Evolutionary conservation across 2,888 invertebrate genomes (phyloP), one percentile per base, ranked within the genome.

Genomic region (Rhyacophila evoluta): DNA sequence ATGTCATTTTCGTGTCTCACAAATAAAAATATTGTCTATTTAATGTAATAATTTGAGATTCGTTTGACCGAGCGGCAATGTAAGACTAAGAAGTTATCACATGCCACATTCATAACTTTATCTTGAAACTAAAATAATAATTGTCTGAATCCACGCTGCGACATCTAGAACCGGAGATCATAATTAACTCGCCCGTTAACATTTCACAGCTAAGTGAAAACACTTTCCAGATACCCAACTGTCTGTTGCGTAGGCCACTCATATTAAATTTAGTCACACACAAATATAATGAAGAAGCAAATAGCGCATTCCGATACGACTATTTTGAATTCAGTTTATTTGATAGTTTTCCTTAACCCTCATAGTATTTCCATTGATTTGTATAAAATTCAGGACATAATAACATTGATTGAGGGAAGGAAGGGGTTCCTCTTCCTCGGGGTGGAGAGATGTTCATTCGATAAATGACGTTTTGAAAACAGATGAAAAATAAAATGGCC

Each of bases 121-220:
- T 55, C 55, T 55, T 55, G 19, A 2, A 25, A 25, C 25, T 10
- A 55, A 55, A 55, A 55, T 55, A 55, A 33, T 33, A 33, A 33
- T 55, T 19, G 55, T 55, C 55, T 8, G 55, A 19, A 33, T 6
- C 15, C 55, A 19, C 55, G 19, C 15, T 19, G 55, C 55, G 55
- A 55, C 55, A 55, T 55, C 55, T 55, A 6, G 19, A 55, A 19
- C 25, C 55, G 4, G 55, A 19, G 55, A 55, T 10, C 15, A 55
- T 19, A 55, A 55, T 55, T 25, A 55, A 19, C 55, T 55, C 15
- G 55, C 5, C 25, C 55, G 55, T 55, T 55, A 10, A 19, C 25
- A 55, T 55, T 55, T 55, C 19, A 25, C 55, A 55, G 55, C 10
- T 55, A 19, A 25, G 55, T 55, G 55, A 55, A 55, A 55, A 55